phyloP scores from a whole-genome alignment of 2,888 invertebrate genomes.

The Baccha elongata region DNA sequence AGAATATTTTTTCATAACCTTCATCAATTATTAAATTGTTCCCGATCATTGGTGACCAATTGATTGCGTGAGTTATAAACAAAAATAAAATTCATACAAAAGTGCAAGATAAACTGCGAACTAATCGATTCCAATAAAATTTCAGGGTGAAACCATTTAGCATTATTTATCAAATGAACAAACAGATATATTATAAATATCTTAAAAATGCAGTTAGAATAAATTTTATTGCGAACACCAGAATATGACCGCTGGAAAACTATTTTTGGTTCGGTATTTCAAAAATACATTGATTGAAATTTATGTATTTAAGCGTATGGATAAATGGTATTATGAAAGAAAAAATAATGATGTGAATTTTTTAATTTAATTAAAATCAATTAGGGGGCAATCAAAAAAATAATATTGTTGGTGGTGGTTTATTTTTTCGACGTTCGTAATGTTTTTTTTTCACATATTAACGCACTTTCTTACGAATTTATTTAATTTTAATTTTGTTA shows the following conservation, averaged over 20 bases:
- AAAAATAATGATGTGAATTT: neutral
- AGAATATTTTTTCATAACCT: constrained; percentile 5
- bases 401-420: neutral
- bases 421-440: neutral
- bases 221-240: constrained; percentile 27
- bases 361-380: constrained; percentile 22
- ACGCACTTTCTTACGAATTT: neutral
- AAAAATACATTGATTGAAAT: constrained; percentile 27
- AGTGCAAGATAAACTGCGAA: constrained; percentile 12
- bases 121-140: constrained; percentile 55
- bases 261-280: constrained; percentile 6
- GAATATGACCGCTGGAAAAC: constrained; percentile 25
- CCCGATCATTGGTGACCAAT: neutral
- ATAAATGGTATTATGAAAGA: neutral
- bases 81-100: neutral
- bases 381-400: neutral
- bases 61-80: neutral
- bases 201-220: constrained; percentile 41
- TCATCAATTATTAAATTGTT: constrained; percentile 15
- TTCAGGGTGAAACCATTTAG: constrained; percentile 69
- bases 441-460: neutral
- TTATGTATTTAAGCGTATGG: neutral
- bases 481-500: neutral
- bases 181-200: neutral
- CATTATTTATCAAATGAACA: constrained; percentile 41